Conservation (phyloP, 2,113 vertebrate species). For the Dicaeum eximium region DNA sequence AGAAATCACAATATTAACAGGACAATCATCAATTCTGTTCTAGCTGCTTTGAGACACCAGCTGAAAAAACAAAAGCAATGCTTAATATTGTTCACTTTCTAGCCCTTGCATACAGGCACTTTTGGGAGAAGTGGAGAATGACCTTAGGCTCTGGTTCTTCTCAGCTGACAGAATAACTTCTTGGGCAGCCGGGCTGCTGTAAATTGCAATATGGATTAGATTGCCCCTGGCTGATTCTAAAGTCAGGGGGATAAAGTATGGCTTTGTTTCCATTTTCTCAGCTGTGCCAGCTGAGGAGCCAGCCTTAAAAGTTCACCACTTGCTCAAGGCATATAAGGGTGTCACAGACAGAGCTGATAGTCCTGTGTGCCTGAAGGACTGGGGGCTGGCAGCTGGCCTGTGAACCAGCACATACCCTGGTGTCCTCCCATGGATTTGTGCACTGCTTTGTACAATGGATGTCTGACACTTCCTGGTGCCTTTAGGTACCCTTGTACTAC, state of each 20-base stretch:
- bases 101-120: not conserved
- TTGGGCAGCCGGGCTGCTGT: not conserved
- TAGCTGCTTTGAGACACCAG: not conserved
- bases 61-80: not conserved
- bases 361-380: not conserved
- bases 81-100: slow-evolving; percentile 17
- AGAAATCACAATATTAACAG: not conserved
- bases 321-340: not conserved
- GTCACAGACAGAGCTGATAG: not conserved
- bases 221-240: slow-evolving; percentile 37
- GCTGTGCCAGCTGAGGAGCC: not conserved
- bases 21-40: not conserved
- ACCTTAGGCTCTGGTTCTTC: slow-evolving; percentile 27
- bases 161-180: slow-evolving; percentile 17
- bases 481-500: not conserved
- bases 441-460: not conserved
- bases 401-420: not conserved
- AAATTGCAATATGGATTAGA: slow-evolving; percentile 43
- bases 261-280: slow-evolving; percentile 41
- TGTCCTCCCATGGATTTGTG: not conserved
- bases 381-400: not conserved
- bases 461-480: not conserved
- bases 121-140: slow-evolving; percentile 1
- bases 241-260: slow-evolving; percentile 28
- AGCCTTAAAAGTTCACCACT: slow-evolving; percentile 25